Conservation (phyloP, 1,140 invertebrate species). For the Formica exsecta region DNA sequence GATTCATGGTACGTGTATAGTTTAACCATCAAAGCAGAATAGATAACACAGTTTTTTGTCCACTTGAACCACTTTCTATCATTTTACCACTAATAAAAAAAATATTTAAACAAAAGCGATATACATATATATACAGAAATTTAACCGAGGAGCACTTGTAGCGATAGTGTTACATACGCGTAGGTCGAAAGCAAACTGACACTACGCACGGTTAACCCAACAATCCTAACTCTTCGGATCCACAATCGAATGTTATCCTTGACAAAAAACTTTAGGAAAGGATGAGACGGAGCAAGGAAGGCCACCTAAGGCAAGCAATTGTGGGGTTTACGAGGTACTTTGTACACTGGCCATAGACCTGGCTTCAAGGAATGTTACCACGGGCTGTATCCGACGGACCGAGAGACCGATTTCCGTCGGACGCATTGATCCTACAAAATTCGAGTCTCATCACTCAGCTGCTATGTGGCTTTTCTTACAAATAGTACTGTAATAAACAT, state of each 20-base stretch:
- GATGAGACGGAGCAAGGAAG: conserved; percentile 74
- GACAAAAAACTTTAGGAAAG: conserved; percentile 70
- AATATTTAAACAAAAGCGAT: background rate
- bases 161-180: conserved; percentile 57
- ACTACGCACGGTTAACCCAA: conserved; percentile 79
- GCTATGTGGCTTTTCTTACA: conserved; percentile 22
- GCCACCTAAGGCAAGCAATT: conserved; percentile 80
- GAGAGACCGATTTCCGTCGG: conserved; percentile 62
- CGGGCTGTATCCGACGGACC: conserved; percentile 65
- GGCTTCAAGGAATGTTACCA: conserved; percentile 48
- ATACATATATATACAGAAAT: background rate
- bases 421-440: conserved; percentile 48
- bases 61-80: background rate
- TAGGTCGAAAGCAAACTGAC: conserved; percentile 81
- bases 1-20: background rate
- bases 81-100: background rate
- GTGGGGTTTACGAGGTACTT: conserved; percentile 79
- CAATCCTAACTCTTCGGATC: conserved; percentile 64
- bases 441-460: conserved; percentile 42
- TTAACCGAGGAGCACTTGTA: background rate
- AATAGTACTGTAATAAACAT: background rate
- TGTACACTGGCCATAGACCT: conserved; percentile 63
- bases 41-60: background rate
- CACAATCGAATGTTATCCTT: conserved; percentile 78
- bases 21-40: background rate